A percentile compares a stretch with the other conserved stretches of the same genome.
These are phyloP conservation scores for Echeneis naucrates DNA, from an alignment of 2,797 vertebrate genomes.

Conservation along the genomic window DNA sequence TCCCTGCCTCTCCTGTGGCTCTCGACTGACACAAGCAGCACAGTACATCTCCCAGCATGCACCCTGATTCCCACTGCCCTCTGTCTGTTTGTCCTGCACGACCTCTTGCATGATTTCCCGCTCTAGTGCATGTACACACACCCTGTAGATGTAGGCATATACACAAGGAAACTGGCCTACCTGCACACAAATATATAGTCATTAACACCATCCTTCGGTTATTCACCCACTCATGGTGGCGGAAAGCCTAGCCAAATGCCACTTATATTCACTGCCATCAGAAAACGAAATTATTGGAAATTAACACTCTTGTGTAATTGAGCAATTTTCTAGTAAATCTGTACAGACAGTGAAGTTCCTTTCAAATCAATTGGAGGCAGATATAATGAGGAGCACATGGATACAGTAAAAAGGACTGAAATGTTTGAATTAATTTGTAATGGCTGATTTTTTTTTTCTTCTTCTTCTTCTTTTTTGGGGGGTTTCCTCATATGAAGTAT, in stretches of 20 bases:
- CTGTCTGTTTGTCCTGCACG: conserved; percentile 73
- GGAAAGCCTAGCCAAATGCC: not conserved
- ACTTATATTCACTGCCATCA: conserved; percentile 25
- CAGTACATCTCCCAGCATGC: conserved; percentile 77
- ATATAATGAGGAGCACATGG: conserved; percentile 6
- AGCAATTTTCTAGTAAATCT: conserved; percentile 17
- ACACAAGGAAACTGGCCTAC: conserved; percentile 43
- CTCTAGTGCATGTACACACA: conserved; percentile 31
- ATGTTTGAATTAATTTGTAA: conserved; percentile 8
- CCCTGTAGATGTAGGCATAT: conserved; percentile 29
- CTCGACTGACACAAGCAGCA: conserved; percentile 77
- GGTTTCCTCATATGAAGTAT: not conserved
- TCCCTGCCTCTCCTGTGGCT: conserved; percentile 58
- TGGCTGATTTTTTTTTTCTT: too few species aligned
- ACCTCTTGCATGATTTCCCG: conserved; percentile 71
- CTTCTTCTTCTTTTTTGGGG: not conserved
- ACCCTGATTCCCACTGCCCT: conserved; percentile 76
- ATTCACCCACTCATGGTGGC: conserved; percentile 7
- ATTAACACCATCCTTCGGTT: conserved; percentile 28
- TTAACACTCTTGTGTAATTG: conserved; percentile 7
- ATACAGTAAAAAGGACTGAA: conserved; percentile 4
- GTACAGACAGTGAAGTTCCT: conserved; percentile 21
- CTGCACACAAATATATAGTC: conserved; percentile 18
- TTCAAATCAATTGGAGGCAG: conserved; percentile 30
- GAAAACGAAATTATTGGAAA: conserved; percentile 23